Base-by-base conservation (phyloP, 2,797 vertebrate species). In the Pantherophis alleghaniensis region DNA sequence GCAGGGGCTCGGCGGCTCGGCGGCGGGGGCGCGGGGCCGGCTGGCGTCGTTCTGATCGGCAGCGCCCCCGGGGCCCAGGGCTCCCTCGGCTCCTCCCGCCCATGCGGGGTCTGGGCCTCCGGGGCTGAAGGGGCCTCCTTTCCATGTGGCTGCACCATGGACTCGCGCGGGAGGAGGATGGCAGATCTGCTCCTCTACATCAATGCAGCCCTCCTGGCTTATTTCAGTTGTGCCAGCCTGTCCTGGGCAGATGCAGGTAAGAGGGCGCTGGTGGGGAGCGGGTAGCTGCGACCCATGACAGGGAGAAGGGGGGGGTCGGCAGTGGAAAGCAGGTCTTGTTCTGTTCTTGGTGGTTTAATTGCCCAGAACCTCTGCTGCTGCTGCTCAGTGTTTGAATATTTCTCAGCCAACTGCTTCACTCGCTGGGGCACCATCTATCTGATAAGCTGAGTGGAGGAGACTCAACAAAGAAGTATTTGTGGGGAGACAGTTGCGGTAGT, bases 201-300 rank as follows among this genome's bases (percentile, higher is more conserved):
- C 96, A 94, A 96, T 91, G 96, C 97, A 94, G 95, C 97, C 92
- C 96, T 98, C 95, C 96, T 97, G 94, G 95, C 97, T 60, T 98
- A 96, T 96, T 96, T 97, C 95, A 95, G 97, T 97, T 97, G 94
- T 95, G 96, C 97, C 96, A 96, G 97, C 93, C 94, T 97, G 95
- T 95, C 96, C 87, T 96, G 97, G 95, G 97, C 97, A 95, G 96
- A 97, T 95, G 97, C 97, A 96, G 97, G 97, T 97, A 97, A 97
- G 95, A 0, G 79, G 56, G 74, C 55, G 9, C 16, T 12, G 9
- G 94, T 95, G 94, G 53, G 88, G 18, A 5, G 32, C 53, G 18
- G 11, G 86, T 0, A 0, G 26, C 13, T 16, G 22, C 0, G 63
- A 24, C 32, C 32, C 60, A 1, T 1, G 10, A 12, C 42, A 55